These are phyloP conservation scores for Minunthozetes semirufus DNA, from an alignment of 2,888 invertebrate species.

Conservation along the genomic window DNA sequence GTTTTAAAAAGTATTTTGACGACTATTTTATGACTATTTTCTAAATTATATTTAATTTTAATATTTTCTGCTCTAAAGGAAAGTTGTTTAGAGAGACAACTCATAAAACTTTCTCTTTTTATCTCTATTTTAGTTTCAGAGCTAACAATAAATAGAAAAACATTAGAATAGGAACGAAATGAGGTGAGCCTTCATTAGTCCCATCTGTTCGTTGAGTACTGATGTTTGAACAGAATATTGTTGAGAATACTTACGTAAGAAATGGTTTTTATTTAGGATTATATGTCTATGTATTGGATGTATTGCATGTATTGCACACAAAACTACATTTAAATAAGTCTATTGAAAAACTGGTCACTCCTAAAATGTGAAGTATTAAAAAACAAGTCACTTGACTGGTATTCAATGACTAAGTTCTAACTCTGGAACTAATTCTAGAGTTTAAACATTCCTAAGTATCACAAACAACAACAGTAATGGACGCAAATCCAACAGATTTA, in stretches of 20 bases:
- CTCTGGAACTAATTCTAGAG: not conserved
- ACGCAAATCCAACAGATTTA: not conserved
- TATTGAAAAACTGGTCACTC: not conserved
- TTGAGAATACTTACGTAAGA: too few relatives aligned
- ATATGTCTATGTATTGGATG: too few relatives aligned
- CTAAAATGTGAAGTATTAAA: not conserved
- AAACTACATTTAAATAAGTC: too few relatives aligned
- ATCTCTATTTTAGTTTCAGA: not conserved
- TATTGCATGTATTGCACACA: not conserved
- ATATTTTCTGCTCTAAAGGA: not conserved
- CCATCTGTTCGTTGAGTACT: not conserved
- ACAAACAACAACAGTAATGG: not conserved
- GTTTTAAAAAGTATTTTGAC: not conserved
- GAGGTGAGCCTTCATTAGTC: not conserved
- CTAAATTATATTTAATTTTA: conserved; percentile 4
- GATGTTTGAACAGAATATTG: not conserved
- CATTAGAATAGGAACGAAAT: not conserved
- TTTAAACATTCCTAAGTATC: not conserved
- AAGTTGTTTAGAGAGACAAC: not conserved
- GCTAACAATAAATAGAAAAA: not conserved
- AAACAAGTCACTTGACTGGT: not conserved
- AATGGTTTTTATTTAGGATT: too few relatives aligned
- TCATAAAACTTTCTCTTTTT: too few relatives aligned
- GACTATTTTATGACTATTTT: not conserved
- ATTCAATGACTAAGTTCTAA: not conserved